Base-by-base conservation (phyloP, 2,113 vertebrate genomes). In the Plestiodon gilberti region DNA sequence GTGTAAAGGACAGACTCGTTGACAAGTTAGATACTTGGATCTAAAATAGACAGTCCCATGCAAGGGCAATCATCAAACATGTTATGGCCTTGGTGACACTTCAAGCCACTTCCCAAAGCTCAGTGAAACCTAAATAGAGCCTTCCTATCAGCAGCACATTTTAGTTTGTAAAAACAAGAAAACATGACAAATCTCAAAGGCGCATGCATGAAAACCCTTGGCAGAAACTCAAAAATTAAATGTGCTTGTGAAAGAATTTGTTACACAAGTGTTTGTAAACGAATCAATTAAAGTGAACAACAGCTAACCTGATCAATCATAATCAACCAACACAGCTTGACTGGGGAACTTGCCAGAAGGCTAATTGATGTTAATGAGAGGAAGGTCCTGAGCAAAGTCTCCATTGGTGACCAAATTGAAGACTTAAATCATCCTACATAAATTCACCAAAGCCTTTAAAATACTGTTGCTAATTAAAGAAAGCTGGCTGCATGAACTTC, bases 1-100 rank as follows among this genome's bases (percentile, higher is more conserved):
- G 40, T 30, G 0, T 5, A 0, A 5, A 59, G 78, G 35, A 59
- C 38, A n/a, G 55, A 76, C n/a, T 30, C 0, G 0, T 69, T 1
- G 0, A 89, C 0, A 0, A n/a, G 0, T 74, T 57, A 17, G 48
- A 0, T 20, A 43, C 5, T 40, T 5, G 6, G 5, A 4, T 0
- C 0, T 11, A 65, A 33, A 83, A 18, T 0, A 3, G 48, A 81
- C 0, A 74, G 25, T 82, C 87, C 74, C 48, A 65, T 38, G 35
- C 77, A 62, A 59, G 22, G 52, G 33, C 64, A 55, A 64, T 2
- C 7, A 22, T 78, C 67, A 25, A 57, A 90, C 28, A 43, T 17
- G 83, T 23, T 1, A 77, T 0, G 1, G 0, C 18, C 2, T 23
- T 0, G 43, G 43, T 79, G 77, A 79, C 0, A 79, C 15, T 57